These are phyloP conservation scores for Proteles cristata DNA, from an alignment of 2,113 vertebrate species.

Conservation along the genomic window DNA sequence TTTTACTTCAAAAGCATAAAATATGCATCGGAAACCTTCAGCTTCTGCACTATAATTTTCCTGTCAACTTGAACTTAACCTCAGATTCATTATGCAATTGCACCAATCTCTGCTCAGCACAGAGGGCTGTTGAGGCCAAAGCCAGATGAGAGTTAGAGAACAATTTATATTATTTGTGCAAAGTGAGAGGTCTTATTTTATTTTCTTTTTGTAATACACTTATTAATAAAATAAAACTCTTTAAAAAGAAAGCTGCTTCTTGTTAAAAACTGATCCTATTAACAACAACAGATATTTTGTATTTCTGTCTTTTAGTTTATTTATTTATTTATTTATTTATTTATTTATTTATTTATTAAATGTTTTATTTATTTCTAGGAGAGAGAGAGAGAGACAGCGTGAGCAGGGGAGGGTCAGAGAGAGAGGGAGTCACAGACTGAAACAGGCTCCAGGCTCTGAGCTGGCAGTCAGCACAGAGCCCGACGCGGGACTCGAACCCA, in stretches of 20 bases:
- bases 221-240: conserved; percentile 38
- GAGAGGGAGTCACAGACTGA: too few species aligned
- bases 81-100: conserved; percentile 57
- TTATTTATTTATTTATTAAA: too few species aligned
- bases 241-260: conserved; percentile 18
- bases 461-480: too few species aligned
- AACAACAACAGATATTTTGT: neutral
- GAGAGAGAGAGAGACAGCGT: too few species aligned
- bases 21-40: conserved; percentile 73
- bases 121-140: neutral
- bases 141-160: neutral
- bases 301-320: neutral
- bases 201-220: conserved; percentile 54
- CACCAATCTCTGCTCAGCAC: neutral
- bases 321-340: too few species aligned
- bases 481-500: too few species aligned
- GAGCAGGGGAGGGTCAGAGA: too few species aligned
- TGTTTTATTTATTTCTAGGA: too few species aligned
- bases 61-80: conserved; percentile 68
- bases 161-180: conserved; percentile 53
- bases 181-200: neutral
- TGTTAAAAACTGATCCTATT: neutral
- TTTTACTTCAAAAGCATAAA: conserved; percentile 79
- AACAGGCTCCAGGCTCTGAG: too few species aligned
- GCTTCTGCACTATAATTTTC: conserved; percentile 73